Evolutionary conservation across 2,113 vertebrate species (phyloP), one percentile per base, ranked within the genome.

Genomic region (Hypocryptadius cinnamomeus): DNA sequence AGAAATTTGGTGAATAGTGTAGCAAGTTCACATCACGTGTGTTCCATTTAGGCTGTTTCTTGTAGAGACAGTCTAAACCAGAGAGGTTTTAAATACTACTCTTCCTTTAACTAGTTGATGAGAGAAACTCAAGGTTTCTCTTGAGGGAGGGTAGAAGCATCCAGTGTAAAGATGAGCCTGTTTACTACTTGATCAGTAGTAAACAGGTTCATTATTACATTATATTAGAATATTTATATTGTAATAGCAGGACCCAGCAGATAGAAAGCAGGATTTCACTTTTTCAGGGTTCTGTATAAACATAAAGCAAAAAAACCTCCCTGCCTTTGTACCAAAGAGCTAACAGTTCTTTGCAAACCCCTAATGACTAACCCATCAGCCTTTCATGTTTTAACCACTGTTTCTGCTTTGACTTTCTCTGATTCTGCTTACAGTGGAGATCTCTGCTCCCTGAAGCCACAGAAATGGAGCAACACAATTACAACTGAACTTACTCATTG

Each of bases 401-500:
- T 19, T 87, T 50, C 85, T 77, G 80, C 47, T 91, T 86, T 68
- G 84, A 61, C 90, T 54, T 89, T 85, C 61, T 85, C 33, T 9
- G 18, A 80, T 80, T 94, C 40, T 54, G 53, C 44, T 74, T 85
- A 90, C 28, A 53, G 56, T 57, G 47, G 42, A 84, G 64, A 31
- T 44, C 35, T 76, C 60, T 80, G 48, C 64, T 83, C 40, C 71
- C 63, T 54, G 44, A 72, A 79, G 84, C 77, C 85, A 87, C 50
- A 80, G 47, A 80, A 54, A 59, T 6, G 15, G 56, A 87, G 51
- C 33, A 39, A 79, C 4, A 3, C 45, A 77, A n/a, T 71, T 51
- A 42, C 15, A 54, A 12, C 3, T 1, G 3, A 74, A 98, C 99
- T 97, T 98, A 99, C 99, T 99, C 99, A 99, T 99, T 24, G 99